A percentile compares a stretch with the other conserved stretches of the same genome.
Evolutionary conservation across 2,797 vertebrate species (phyloP).

Genomic region (Gymnothorax reevesii): DNA sequence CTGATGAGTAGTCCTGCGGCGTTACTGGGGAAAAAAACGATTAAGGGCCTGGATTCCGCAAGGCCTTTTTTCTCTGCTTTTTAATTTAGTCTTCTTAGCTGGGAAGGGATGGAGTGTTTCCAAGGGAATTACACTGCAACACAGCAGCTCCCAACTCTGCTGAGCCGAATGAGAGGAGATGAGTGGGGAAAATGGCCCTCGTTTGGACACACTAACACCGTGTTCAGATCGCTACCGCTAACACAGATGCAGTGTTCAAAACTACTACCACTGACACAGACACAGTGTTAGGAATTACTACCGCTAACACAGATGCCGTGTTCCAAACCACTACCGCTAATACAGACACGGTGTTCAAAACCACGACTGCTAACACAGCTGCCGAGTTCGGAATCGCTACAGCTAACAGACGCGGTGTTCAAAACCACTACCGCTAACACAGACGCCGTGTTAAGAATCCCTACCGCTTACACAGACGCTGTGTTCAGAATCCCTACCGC

Average conservation of each 20-base stretch:
- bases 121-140: neutral
- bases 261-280: no score
- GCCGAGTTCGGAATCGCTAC: no score
- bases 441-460: no score
- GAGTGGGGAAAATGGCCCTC: neutral
- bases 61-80: neutral
- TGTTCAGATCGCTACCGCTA: neutral
- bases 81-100: neutral
- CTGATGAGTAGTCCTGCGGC: neutral
- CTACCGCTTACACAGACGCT: no score
- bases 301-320: no score
- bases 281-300: no score
- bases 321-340: no score
- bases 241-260: neutral
- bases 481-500: no score
- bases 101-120: slow-evolving; percentile 11
- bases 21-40: neutral
- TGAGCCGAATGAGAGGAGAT: neutral
- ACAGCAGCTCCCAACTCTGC: neutral
- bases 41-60: neutral
- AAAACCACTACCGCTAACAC: no score
- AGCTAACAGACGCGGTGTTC: no score
- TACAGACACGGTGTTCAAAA: no score
- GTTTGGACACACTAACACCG: neutral
- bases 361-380: no score